phyloP scores from a whole-genome alignment of 2,888 invertebrate genomes.

The Spodoptera littoralis region DNA sequence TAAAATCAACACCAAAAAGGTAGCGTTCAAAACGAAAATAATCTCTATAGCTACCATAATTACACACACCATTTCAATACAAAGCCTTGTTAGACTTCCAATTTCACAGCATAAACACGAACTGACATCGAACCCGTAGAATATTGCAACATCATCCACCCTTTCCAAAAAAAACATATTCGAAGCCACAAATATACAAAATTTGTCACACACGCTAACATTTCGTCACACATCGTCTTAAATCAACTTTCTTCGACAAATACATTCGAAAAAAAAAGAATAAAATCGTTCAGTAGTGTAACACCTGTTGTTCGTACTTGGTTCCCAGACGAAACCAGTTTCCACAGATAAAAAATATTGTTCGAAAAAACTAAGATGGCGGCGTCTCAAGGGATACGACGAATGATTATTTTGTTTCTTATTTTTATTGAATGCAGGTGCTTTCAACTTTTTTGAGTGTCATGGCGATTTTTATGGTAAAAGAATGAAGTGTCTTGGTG shows the following conservation, averaged over 20 bases:
- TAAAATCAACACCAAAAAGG: neutral
- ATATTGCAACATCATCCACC: slow-evolving; percentile 25
- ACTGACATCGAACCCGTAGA: slow-evolving; percentile 10
- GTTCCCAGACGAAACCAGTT: slow-evolving; percentile 82
- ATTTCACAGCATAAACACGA: slow-evolving; percentile 50
- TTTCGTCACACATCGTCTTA: slow-evolving; percentile 63
- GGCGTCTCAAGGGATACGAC: slow-evolving; percentile 60
- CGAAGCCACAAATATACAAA: slow-evolving; percentile 54
- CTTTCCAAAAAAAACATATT: slow-evolving; percentile 19
- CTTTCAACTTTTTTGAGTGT: slow-evolving; percentile 57
- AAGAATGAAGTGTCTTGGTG: slow-evolving; percentile 37
- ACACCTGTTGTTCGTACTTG: slow-evolving; percentile 81
- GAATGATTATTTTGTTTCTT: slow-evolving; percentile 75
- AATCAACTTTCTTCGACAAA: slow-evolving; percentile 61
- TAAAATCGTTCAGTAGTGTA: slow-evolving; percentile 73
- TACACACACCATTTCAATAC: slow-evolving; percentile 18
- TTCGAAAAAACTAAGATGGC: slow-evolving; percentile 66
- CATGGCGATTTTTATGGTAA: slow-evolving; percentile 56
- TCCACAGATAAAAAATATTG: slow-evolving; percentile 71
- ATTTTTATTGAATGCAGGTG: slow-evolving; percentile 73
- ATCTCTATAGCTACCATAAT: slow-evolving; percentile 13
- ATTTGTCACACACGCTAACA: slow-evolving; percentile 60
- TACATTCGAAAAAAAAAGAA: slow-evolving; percentile 59
- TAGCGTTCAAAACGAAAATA: slow-evolving; percentile 1
- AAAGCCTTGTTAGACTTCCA: slow-evolving; percentile 23